Evolutionary conservation across 2,888 invertebrate species (phyloP).

Genomic region (Tridacna crocea): DNA sequence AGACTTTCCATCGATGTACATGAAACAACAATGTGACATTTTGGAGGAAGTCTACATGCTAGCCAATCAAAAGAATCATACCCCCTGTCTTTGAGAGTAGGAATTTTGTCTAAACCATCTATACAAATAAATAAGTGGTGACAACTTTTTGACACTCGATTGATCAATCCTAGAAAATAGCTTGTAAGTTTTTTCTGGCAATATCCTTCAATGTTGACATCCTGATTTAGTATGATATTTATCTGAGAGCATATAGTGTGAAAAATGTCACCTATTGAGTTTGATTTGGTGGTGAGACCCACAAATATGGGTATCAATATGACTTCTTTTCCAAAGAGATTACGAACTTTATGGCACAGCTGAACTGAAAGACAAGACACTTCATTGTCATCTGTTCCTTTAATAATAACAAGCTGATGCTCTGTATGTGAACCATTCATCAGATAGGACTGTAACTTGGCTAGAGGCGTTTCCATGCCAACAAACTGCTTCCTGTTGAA

Average conservation of each 20-base stretch:
- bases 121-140: slow-evolving; percentile 61
- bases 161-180: slow-evolving; percentile 72
- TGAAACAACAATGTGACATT: slow-evolving; percentile 72
- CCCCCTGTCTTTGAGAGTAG: slow-evolving; percentile 56
- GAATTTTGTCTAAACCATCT: slow-evolving; percentile 72
- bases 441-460: slow-evolving; percentile 59
- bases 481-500: slow-evolving; percentile 25
- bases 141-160: slow-evolving; percentile 66
- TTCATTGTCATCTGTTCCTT: slow-evolving; percentile 56
- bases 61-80: slow-evolving; percentile 72
- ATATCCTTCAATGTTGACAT: slow-evolving; percentile 64
- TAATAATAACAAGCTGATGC: slow-evolving; percentile 62
- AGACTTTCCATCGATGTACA: slow-evolving; percentile 51
- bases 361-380: slow-evolving; percentile 58
- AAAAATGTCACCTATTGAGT: slow-evolving; percentile 54
- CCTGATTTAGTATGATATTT: slow-evolving; percentile 59
- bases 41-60: slow-evolving; percentile 67
- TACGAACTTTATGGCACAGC: slow-evolving; percentile 56
- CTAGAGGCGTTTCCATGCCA: slow-evolving; percentile 48
- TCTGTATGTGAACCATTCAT: slow-evolving; percentile 58
- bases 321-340: slow-evolving; percentile 65
- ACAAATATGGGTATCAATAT: slow-evolving; percentile 61
- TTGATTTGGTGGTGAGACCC: slow-evolving; percentile 58
- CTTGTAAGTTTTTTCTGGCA: slow-evolving; percentile 57
- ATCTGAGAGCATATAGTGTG: slow-evolving; percentile 61